Evolutionary conservation across 2,113 vertebrate genomes (phyloP), one percentile per base, ranked within the genome.

Genomic region (Leptobrachium ailaonicum): DNA sequence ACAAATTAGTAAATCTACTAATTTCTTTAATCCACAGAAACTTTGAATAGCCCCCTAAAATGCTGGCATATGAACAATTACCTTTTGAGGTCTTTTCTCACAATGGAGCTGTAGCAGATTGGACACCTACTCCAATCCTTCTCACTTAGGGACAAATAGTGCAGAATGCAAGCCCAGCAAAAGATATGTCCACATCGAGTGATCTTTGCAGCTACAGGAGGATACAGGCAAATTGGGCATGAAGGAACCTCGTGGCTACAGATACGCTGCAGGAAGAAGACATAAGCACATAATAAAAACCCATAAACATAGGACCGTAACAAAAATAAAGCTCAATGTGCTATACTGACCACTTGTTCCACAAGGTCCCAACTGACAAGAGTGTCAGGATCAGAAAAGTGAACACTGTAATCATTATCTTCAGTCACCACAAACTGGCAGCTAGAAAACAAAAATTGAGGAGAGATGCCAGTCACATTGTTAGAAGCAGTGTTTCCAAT

Each of bases 291-390:
- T 54, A 54, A 32, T 32, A 32, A 32, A 32, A 32, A 32, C 20
- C 20, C 20, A 32, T 32, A 32, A 32, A 32, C 20, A 32, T 32
- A 32, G 20, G 20, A 32, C 6, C 50, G 87, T 2, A 80, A 86
- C 83, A 1, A 68, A 40, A 84, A 6, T 79, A 0, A 7, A 2
- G 13, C 3, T 1, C 40, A 4, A 68, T 14, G 11, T 41, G 56
- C 11, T 2, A 67, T 86, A 94, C 96, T 95, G 82, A 99, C 98
- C 95, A 99, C 97, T 95, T 99, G 98, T 89, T 99, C 95, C 92
- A 99, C 97, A 89, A 95, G 97, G 91, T 99, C 97, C 98, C 98
- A 99, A 92, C 94, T 98, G 88, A 99, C 98, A 90, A 99, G 91
- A 42, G 94, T 98, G 90, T 99, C 98, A 82, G 97, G 98, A 90